A percentile compares a stretch with the other conserved stretches of the same genome.
Evolutionary conservation across 2,888 invertebrate genomes (phyloP).

Genomic region (Germaria angustata): DNA sequence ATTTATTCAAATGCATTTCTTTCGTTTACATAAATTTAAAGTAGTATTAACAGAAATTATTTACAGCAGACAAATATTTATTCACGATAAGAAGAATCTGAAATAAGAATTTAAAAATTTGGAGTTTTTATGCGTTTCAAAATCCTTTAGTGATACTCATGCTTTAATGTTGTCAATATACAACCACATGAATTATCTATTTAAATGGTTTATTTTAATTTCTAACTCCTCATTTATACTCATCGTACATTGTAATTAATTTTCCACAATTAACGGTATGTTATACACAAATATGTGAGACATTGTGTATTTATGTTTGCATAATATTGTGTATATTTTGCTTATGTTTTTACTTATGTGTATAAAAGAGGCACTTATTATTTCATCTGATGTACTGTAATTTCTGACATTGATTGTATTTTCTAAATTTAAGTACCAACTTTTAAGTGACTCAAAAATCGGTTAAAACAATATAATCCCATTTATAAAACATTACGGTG

Average conservation of each 20-base stretch:
- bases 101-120: not conserved
- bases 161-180: not conserved
- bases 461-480: conserved; percentile 1
- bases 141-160: not conserved
- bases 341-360: not conserved
- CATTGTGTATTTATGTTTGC: not conserved
- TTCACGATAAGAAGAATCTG: not conserved
- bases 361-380: not conserved
- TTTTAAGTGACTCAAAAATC: not conserved
- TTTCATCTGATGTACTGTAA: conserved; percentile 3
- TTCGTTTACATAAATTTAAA: not conserved
- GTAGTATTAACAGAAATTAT: not conserved
- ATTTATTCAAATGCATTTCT: conserved; percentile 47
- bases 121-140: not conserved
- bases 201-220: not conserved
- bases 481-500: conserved; percentile 30
- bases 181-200: not conserved
- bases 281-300: not conserved
- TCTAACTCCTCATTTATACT: not conserved
- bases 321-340: not conserved
- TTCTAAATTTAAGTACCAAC: not conserved
- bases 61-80: not conserved
- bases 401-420: not conserved
- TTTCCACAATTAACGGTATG: not conserved
- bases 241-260: conserved; percentile 1